Evolutionary conservation across 2,113 vertebrate genomes (phyloP).

Genomic region (Desmodus rotundus): DNA sequence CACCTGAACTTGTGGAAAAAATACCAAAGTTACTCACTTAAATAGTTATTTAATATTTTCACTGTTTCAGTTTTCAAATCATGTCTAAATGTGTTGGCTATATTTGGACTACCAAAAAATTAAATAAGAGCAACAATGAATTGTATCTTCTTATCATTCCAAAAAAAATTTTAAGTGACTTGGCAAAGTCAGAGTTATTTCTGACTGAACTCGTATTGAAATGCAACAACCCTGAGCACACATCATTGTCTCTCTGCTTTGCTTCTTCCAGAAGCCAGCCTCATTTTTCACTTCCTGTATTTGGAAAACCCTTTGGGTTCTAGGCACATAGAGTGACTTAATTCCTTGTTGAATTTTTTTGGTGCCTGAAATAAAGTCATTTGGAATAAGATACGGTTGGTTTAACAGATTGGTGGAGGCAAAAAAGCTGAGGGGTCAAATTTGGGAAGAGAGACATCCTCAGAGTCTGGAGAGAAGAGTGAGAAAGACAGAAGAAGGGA

Average conservation of each 20-base stretch:
- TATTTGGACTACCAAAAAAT: too few species aligned
- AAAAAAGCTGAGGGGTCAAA: neutral
- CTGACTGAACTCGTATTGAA: neutral
- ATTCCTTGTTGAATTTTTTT: neutral
- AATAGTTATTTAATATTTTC: too few species aligned
- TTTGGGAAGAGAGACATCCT: neutral
- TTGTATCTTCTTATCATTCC: too few species aligned
- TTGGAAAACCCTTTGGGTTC: neutral
- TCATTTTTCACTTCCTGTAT: rapidly evolving
- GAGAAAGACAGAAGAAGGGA: neutral
- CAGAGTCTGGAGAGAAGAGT: neutral
- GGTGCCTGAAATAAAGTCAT: neutral
- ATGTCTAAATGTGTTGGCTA: too few species aligned
- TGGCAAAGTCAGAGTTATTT: neutral
- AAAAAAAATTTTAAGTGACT: neutral
- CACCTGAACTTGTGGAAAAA: too few species aligned
- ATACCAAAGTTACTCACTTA: too few species aligned
- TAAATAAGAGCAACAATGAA: too few species aligned
- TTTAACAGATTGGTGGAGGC: neutral
- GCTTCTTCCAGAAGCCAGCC: neutral
- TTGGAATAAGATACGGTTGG: neutral
- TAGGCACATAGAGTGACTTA: neutral
- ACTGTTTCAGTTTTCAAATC: too few species aligned
- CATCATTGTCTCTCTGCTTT: neutral
- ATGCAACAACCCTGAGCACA: neutral